Percentiles rank a stretch among this genome's conserved stretches.
These are phyloP conservation scores for Parapsyche elsis DNA, from an alignment of 1,140 invertebrate genomes.

Conservation along the genomic window DNA sequence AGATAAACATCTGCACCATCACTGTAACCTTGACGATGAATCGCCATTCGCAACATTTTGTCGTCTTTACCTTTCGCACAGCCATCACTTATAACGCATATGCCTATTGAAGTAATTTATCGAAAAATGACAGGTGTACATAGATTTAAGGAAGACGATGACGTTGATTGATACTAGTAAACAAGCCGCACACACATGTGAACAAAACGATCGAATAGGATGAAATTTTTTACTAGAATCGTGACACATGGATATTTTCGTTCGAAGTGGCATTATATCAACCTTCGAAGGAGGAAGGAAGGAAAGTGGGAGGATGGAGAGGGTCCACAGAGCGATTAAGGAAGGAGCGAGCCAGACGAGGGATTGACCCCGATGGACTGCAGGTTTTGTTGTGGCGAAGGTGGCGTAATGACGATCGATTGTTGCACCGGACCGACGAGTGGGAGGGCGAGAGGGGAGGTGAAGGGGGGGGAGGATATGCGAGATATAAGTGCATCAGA, in stretches of 20 bases:
- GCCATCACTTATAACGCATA: too few relatives aligned
- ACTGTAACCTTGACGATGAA: conserved; percentile 6
- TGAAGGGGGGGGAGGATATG: neutral
- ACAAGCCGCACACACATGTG: too few relatives aligned
- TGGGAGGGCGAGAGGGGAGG: neutral
- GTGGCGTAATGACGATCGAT: conserved; percentile 10
- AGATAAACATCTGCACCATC: conserved; percentile 21
- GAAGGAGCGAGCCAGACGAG: neutral
- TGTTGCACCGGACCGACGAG: neutral
- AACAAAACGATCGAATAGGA: too few relatives aligned
- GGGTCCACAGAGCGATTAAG: neutral
- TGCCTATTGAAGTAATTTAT: neutral
- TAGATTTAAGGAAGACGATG: too few relatives aligned
- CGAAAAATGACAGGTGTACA: conserved; percentile 14
- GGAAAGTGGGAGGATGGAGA: too few relatives aligned
- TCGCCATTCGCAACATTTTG: neutral
- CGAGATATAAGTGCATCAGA: conserved; percentile 6
- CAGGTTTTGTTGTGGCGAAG: neutral
- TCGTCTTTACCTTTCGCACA: neutral
- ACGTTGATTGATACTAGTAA: too few relatives aligned
- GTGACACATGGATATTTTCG: too few relatives aligned
- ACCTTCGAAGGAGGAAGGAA: too few relatives aligned
- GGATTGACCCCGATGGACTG: neutral
- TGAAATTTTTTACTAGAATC: too few relatives aligned
- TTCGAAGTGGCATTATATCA: too few relatives aligned